Base-by-base conservation (phyloP, 2,888 invertebrate species). In the Papilio gigon region DNA sequence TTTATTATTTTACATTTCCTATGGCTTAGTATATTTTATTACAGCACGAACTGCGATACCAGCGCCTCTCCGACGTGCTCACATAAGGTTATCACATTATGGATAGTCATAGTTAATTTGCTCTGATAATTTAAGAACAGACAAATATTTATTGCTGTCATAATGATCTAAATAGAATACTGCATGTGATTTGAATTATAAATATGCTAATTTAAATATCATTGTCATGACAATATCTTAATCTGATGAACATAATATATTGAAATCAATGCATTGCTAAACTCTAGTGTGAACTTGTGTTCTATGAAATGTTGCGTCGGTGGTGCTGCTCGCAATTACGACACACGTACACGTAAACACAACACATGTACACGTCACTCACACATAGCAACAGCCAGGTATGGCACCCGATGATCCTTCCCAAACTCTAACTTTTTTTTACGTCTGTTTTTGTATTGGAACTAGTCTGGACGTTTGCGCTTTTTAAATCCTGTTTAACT, bases 221-320 rank as follows among this genome's bases (percentile, higher is more conserved):
- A 56, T 56, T 56, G 53, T 56, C 30, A 56, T 56, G 53, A n/a
- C 17, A 56, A 56, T 30, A 14, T 53, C 27, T 17, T 56, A 30
- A 56, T 27, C 53, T 30, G n/a, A 56, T 25, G 11, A 47, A 47
- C n/a, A n/a, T n/a, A 5, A 58, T 58, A 40, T 40, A n/a, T 30
- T 42, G 20, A 66, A 44, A 58, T 61, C 33, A 53, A 59, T 58
- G 53, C 35, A 37, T 47, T 72, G 65, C 44, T 33, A 50, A 50
- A 35, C 77, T 76, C 75, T 76, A 85, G 77, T 88, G 83, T 89
- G 86, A 73, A 80, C 85, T 72, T 77, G 71, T 72, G 75, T 72
- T 80, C 80, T 81, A 86, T 86, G 88, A 86, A 87, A 84, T 82
- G 81, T 80, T 85, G 86, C 85, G 86, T 83, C 82, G 75, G 74